Conservation (phyloP, 2,113 vertebrate genomes). For the Oxyura jamaicensis region DNA sequence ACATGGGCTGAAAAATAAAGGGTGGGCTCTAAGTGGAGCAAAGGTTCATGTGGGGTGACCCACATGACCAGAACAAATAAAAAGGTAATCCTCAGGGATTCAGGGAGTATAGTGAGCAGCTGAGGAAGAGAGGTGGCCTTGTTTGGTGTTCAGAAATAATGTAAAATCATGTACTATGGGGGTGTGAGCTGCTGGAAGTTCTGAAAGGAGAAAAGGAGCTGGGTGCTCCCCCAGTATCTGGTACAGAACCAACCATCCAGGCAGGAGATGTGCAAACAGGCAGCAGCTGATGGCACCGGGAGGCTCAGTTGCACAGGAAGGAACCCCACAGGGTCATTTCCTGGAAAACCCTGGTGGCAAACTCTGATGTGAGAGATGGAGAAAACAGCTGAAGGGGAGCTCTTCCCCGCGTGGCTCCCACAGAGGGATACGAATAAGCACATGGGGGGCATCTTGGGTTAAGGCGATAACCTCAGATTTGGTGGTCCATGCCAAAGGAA, state of each 20-base stretch:
- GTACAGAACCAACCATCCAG: background rate
- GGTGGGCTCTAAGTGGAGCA: background rate
- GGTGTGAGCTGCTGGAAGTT: background rate
- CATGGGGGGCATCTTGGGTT: background rate
- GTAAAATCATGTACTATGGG: background rate
- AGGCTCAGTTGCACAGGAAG: background rate
- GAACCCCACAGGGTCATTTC: background rate
- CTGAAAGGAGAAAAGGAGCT: background rate
- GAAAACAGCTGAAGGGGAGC: background rate
- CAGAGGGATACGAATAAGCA: background rate
- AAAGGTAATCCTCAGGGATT: background rate
- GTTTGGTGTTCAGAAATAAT: background rate
- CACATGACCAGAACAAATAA: background rate
- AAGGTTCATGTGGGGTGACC: background rate
- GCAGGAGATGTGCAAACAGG: background rate
- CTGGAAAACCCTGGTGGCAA: background rate
- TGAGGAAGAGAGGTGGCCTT: background rate
- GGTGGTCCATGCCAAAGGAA: background rate
- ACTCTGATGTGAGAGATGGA: background rate
- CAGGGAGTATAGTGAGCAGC: background rate
- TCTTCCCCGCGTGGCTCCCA: background rate
- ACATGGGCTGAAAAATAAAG: background rate
- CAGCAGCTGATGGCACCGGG: accelerated
- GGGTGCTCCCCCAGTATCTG: background rate
- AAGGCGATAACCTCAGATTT: accelerated